phyloP scores from a whole-genome alignment of 2,113 vertebrate species.

The Cyprichromis sp. region DNA sequence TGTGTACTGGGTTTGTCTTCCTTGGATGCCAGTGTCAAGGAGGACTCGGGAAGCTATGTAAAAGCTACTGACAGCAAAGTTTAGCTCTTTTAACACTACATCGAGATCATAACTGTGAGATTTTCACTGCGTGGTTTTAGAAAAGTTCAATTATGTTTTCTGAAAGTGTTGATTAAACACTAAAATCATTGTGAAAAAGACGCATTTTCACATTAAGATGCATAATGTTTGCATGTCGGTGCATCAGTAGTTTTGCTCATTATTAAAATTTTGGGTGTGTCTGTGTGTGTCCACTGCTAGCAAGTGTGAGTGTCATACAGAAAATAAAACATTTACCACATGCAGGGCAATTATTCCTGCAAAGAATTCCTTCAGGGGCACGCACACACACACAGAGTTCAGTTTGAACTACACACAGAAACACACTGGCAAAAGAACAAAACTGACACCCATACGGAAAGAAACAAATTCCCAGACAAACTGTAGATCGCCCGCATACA shows the following conservation, averaged over 20 bases:
- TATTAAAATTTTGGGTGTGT: not conserved
- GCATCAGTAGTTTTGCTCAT: not conserved
- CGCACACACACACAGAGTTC: not conserved
- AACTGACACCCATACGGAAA: not conserved
- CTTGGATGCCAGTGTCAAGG: not conserved
- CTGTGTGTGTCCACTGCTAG: not conserved
- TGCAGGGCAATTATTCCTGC: constrained; percentile 68
- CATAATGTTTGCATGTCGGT: not conserved
- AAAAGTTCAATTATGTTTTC: not conserved
- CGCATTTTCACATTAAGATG: not conserved
- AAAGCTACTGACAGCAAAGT: not conserved
- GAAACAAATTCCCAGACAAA: constrained; percentile 15
- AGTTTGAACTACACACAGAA: not conserved
- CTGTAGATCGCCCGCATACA: not conserved
- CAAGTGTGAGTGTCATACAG: not conserved
- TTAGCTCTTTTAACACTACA: not conserved
- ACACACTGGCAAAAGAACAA: not conserved
- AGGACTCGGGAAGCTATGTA: accelerated
- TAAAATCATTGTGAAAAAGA: not conserved
- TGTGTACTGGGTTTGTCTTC: not conserved
- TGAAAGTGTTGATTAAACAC: not conserved
- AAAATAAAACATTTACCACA: constrained; percentile 69
- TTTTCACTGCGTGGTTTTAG: not conserved
- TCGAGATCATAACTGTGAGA: not conserved
- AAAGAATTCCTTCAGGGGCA: constrained; percentile 63